These are phyloP conservation scores for Cheilosia pagana DNA, from an alignment of 2,888 invertebrate genomes.

Conservation along the genomic window DNA sequence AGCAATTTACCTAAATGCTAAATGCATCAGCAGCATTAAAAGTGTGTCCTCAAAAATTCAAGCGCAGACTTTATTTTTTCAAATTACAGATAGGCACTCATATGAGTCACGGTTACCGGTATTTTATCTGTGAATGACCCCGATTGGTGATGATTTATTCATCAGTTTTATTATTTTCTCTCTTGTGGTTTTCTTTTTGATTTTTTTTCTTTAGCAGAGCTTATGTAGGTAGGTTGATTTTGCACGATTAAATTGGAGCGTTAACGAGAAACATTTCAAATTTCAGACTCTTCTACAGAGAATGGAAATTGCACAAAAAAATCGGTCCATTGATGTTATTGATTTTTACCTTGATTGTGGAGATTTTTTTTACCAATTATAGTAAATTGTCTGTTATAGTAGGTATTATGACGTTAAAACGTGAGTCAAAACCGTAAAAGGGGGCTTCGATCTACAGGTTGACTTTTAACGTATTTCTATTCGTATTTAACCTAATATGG, in stretches of 20 bases:
- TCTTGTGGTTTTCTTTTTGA: constrained; percentile 39
- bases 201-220: constrained; percentile 2
- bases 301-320: constrained; percentile 5
- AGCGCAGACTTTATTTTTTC: constrained; percentile 39
- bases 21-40: constrained; percentile 40
- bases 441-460: constrained; percentile 47
- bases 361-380: constrained; percentile 16
- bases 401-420: constrained; percentile 6
- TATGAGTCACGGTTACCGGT: constrained; percentile 68
- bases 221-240: constrained; percentile 4
- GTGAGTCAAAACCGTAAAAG: constrained; percentile 61
- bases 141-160: constrained; percentile 69
- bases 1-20: too few relatives aligned
- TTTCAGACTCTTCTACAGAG: neutral
- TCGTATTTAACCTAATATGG: constrained; percentile 53
- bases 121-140: constrained; percentile 73
- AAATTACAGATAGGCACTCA: constrained; percentile 22
- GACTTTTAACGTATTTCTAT: constrained; percentile 6
- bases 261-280: constrained; percentile 13
- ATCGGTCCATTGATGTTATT: constrained; percentile 32
- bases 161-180: constrained; percentile 24
- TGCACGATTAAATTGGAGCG: constrained; percentile 32
- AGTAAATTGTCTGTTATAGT: constrained; percentile 6
- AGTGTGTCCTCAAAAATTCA: constrained; percentile 37
- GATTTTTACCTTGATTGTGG: constrained; percentile 23